Evolutionary conservation across 2,888 invertebrate species (phyloP).

Genomic region (Acanthosepion esculentum): DNA sequence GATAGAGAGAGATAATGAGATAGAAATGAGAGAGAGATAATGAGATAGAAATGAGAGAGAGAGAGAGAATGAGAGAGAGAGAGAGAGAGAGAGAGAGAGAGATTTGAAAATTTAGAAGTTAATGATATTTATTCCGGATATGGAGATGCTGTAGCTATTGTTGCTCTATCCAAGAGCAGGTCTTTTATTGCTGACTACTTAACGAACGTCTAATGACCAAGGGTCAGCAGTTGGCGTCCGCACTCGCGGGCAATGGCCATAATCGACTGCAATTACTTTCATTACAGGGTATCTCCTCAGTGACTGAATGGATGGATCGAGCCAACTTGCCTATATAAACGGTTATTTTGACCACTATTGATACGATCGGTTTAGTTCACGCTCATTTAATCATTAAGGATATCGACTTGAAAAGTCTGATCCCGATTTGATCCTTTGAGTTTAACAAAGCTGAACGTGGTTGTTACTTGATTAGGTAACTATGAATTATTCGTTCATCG

Average conservation of each 20-base stretch:
- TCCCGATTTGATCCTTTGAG: not conserved
- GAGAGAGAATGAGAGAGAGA: not conserved
- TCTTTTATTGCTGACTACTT: not conserved
- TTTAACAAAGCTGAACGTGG: not conserved
- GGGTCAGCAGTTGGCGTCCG: constrained; percentile 22
- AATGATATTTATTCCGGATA: not conserved
- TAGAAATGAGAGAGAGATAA: too few relatives aligned
- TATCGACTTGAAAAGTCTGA: not conserved
- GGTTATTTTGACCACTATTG: constrained; percentile 17
- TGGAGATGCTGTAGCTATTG: not conserved
- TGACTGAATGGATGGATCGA: not conserved
- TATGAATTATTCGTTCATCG: not conserved
- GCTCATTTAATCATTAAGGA: not conserved
- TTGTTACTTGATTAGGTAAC: not conserved
- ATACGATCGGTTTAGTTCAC: not conserved
- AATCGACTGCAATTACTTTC: not conserved
- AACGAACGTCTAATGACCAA: not conserved
- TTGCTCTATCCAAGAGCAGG: not conserved
- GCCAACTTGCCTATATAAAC: not conserved
- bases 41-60: not conserved
- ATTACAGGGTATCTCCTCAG: not conserved
- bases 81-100: not conserved
- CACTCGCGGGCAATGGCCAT: not conserved
- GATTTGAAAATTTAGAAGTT: not conserved
- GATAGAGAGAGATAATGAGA: too few relatives aligned